phyloP scores from a whole-genome alignment of 2,888 invertebrate genomes.

The Eupithecia insigniata region DNA sequence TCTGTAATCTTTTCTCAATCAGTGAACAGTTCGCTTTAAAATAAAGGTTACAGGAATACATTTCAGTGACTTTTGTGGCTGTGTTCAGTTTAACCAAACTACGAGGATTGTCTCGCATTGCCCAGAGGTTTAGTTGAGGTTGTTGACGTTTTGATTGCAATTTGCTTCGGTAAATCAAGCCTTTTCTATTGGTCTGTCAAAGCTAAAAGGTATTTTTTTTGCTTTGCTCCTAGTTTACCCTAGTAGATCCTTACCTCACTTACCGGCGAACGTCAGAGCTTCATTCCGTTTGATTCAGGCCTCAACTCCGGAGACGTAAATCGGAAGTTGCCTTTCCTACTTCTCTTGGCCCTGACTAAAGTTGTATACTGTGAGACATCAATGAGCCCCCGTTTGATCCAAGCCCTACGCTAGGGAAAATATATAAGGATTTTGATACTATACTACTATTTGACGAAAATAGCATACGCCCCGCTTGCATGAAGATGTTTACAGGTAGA shows the following conservation, averaged over 20 bases:
- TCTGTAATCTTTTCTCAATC: constrained; percentile 41
- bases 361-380: not conserved
- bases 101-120: constrained; percentile 25
- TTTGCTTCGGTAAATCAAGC: constrained; percentile 13
- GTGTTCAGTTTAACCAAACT: constrained; percentile 18
- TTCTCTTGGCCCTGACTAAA: not conserved
- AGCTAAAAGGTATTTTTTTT: not conserved
- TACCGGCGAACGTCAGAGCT: not conserved
- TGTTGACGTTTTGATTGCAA: constrained; percentile 20
- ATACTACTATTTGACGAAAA: not conserved
- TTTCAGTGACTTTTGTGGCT: not conserved
- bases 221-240: not conserved
- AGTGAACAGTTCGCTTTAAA: constrained; percentile 36
- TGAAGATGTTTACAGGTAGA: not conserved
- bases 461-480: not conserved
- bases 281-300: not conserved
- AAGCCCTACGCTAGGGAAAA: not conserved
- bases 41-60: not conserved
- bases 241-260: not conserved
- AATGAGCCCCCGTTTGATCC: not conserved
- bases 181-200: not conserved
- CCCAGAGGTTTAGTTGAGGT: constrained; percentile 27
- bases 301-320: not conserved
- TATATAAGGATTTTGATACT: not conserved
- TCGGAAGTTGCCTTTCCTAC: not conserved